Evolutionary conservation across 2,888 invertebrate genomes (phyloP), one percentile per base, ranked within the genome.

Genomic region (Pachymerium ferrugineum): DNA sequence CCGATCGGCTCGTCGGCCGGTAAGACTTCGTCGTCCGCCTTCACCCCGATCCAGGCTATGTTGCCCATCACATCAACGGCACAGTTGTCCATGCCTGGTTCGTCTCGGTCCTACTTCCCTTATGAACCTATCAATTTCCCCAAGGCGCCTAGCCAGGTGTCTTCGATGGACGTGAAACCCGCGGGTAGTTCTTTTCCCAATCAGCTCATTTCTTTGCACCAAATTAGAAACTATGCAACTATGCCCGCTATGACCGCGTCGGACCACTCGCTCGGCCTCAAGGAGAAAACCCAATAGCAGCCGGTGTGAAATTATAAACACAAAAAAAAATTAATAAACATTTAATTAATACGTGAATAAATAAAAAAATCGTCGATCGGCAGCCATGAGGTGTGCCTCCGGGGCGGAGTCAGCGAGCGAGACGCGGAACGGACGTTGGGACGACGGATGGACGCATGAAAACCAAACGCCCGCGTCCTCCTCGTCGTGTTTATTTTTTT

Each of bases 181-280:
- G 85, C 88, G 76, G 80, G 81, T 74, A 86, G 86, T 81, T 85
- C 86, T 71, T 94, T 95, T 84, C 94, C 94, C 75, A 94, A 94
- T 83, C 94, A 95, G 84, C 86, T 95, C 84, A 95, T 95, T 84
- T 94, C 95, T 79, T 87, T 97, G 78, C 96, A 97, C 84, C 96
- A 97, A 86, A 97, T 97, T 81, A 88, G 96, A 83, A 96, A 96
- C 84, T 97, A 95, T 84, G 93, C 94, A 77, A 94, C 94, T 82
- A 94, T 94, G 82, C 94, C 94, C 76, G 89, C 91, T 77, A 88
- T 90, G 86, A 73, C 70, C 68, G 86, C 88, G 76, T 87, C 88
- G 74, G 89, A 89, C 79, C 89, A 89, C 83, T 85, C 89, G 79
- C 84, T 89, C 77, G 80, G 80, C 74, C 79, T 81, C 76, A 81